Evolutionary conservation across 2,888 invertebrate species (phyloP).

Genomic region (Plebejus melissa): DNA sequence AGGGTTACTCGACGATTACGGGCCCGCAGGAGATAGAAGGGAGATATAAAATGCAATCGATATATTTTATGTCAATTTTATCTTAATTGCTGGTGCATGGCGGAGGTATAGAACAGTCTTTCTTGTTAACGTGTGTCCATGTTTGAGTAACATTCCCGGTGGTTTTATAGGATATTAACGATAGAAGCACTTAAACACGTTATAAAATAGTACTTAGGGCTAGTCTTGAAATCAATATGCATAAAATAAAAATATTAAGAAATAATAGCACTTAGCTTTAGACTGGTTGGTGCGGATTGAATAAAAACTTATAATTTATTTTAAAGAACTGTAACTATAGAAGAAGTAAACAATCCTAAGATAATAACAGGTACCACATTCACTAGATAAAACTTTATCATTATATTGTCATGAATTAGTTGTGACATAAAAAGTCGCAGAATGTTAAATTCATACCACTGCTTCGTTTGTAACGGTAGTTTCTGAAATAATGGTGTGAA

Average conservation of each 20-base stretch:
- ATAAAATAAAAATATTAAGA: background rate
- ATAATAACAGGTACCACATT: background rate
- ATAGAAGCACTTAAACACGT: background rate
- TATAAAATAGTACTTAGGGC: background rate
- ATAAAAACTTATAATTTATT: background rate
- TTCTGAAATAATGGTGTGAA: background rate
- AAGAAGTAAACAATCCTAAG: no score
- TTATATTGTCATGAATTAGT: background rate
- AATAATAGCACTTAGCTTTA: background rate
- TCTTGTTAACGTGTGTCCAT: slow-evolving; percentile 41
- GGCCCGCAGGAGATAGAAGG: slow-evolving; percentile 36
- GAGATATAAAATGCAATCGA: slow-evolving; percentile 42
- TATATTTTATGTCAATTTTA: slow-evolving; percentile 44
- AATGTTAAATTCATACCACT: background rate
- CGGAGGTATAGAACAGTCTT: slow-evolving; percentile 39
- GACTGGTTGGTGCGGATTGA: background rate
- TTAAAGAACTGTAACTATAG: no score
- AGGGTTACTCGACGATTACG: slow-evolving; percentile 39
- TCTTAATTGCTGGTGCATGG: slow-evolving; percentile 43
- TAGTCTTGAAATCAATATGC: background rate
- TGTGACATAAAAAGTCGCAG: no score
- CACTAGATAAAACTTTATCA: background rate
- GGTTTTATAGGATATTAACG: slow-evolving; percentile 16
- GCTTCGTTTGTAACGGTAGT: background rate
- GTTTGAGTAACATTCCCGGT: slow-evolving; percentile 34